Evolutionary conservation across 2,888 invertebrate genomes (phyloP), one percentile per base, ranked within the genome.

Genomic region (Rhimphoctona megacephalus): DNA sequence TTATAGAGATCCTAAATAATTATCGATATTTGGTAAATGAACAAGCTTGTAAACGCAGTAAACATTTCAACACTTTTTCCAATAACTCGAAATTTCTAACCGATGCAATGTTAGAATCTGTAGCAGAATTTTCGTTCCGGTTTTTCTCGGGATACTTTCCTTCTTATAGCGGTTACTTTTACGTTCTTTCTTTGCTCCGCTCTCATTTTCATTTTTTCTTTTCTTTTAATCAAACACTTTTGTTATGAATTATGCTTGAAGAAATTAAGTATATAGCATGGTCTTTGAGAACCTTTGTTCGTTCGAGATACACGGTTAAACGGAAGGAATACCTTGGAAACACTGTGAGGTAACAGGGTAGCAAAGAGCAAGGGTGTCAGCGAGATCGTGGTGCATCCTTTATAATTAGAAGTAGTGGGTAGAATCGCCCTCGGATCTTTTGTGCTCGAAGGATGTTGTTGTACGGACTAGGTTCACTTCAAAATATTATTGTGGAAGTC

Each of bases 381-480:
- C 61, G 46, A 81, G 70, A 73, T 76, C 11, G 78, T 43, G 39
- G 25, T 64, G 76, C 69, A 84, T 81, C 70, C 79, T 74, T 70
- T 84, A 73, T 82, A 86, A 86, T 86, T 84, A 86, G 79, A 86
- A 74, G 80, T 52, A 79, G 30, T 57, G 22, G 22, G 39, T 54
- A 76, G 85, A 43, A 72, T 83, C 46, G 25, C 46, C 64, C 69
- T 54, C 17, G 54, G 52, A 69, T 54, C 54, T 69, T 86, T 77
- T 79, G 74, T 86, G 74, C 54, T 46, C n/a, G n/a, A 43, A 69
- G 69, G 36, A 70, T 78, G 30, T 69, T 54, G 78, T 49, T 57
- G 43, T 39, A 8, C 70, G 74, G 52, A 80, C 43, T 39, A 11
- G 17, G 30, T 73, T 69, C 8, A 46, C 64, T 79, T 76, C 66